Percentiles rank a stretch among this genome's conserved stretches.
phyloP scores from a whole-genome alignment of 2,113 vertebrate genomes.

The Phodopus roborovskii region DNA sequence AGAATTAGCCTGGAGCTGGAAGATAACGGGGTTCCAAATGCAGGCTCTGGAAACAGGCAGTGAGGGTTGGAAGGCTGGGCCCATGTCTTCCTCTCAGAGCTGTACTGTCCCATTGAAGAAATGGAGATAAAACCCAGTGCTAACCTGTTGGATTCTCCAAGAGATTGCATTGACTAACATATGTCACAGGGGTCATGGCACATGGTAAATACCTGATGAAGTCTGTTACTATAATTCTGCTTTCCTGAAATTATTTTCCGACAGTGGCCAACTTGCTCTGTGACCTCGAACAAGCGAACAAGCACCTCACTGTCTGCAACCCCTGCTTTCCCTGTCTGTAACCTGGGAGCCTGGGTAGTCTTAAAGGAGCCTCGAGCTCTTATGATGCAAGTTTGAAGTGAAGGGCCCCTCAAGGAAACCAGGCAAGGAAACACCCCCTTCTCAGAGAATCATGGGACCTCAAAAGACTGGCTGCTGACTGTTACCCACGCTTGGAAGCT shows the following conservation, averaged over 20 bases:
- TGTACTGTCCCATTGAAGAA: neutral
- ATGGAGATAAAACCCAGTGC: neutral
- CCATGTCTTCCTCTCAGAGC: neutral
- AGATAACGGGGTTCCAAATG: neutral
- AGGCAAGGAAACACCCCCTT: neutral
- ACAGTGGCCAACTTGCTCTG: neutral
- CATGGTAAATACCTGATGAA: neutral
- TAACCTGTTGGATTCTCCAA: neutral
- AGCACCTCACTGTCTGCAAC: neutral
- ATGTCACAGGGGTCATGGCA: neutral
- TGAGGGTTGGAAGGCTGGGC: neutral
- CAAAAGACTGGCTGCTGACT: neutral
- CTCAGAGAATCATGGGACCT: neutral
- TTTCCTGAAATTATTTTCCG: neutral
- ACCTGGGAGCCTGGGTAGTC: neutral
- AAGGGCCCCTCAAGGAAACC: neutral
- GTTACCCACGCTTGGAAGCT: constrained; percentile 19
- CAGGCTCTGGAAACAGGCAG: neutral
- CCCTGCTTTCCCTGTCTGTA: neutral
- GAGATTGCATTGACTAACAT: neutral
- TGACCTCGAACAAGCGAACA: neutral
- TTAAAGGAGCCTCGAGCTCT: neutral
- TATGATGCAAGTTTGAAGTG: neutral
- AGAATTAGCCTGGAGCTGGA: neutral
- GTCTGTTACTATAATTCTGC: neutral